Percentiles rank a stretch among this genome's conserved stretches.
Conservation (phyloP, 2,888 invertebrate species). For the Drosophila villosipedis region DNA sequence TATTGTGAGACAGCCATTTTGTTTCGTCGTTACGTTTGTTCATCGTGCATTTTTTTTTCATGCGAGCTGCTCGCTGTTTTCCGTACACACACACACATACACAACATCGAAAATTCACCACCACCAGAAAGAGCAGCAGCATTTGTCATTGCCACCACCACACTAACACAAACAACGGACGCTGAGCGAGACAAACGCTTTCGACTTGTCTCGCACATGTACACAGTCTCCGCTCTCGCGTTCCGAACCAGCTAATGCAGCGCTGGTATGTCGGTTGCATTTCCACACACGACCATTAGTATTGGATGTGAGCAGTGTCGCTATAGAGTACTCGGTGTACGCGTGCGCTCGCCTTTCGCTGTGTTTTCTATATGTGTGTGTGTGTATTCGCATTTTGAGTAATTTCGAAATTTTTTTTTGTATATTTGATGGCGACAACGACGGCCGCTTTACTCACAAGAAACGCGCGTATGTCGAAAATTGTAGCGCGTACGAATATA, state of each 20-base stretch:
- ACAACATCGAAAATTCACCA: constrained; percentile 54
- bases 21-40: constrained; percentile 73
- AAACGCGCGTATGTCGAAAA: constrained; percentile 85
- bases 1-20: constrained; percentile 81
- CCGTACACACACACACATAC: constrained; percentile 31
- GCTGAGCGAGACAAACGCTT: constrained; percentile 44
- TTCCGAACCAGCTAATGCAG: constrained; percentile 41
- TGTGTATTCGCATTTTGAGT: constrained; percentile 79
- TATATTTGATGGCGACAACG: constrained; percentile 83
- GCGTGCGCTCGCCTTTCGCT: constrained; percentile 69
- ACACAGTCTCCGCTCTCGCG: constrained; percentile 47
- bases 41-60: constrained; percentile 58
- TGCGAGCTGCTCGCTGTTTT: constrained; percentile 52
- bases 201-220: constrained; percentile 46
- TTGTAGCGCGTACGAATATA: constrained; percentile 79
- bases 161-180: constrained; percentile 31
- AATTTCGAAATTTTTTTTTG: constrained; percentile 84
- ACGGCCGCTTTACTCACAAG: constrained; percentile 82
- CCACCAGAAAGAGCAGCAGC: constrained; percentile 45
- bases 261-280: constrained; percentile 46
- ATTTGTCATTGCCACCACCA: constrained; percentile 46
- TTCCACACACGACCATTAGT: constrained; percentile 44
- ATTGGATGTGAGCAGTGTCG: constrained; percentile 44
- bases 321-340: constrained; percentile 44
- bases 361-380: constrained; percentile 55